These are phyloP conservation scores for Homarus gammarus DNA, from an alignment of 2,888 invertebrate species.

Conservation along the genomic window DNA sequence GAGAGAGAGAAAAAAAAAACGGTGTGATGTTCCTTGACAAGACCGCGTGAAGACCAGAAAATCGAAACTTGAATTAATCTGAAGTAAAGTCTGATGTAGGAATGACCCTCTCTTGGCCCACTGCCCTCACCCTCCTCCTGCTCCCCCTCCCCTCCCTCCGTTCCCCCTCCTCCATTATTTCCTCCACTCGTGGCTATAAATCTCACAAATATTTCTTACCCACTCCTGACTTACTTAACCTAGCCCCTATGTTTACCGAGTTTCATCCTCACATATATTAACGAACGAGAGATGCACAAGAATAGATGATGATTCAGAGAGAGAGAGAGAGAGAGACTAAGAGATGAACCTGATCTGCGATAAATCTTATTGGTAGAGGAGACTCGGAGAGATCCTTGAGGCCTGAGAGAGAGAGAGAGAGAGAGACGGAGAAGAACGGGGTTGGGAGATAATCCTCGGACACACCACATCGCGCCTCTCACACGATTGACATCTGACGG, in stretches of 20 bases:
- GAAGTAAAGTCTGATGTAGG: slow-evolving; percentile 48
- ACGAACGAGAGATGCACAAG: too few relatives aligned
- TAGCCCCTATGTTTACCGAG: neutral
- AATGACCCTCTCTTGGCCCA: neutral
- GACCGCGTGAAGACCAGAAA: slow-evolving; percentile 46
- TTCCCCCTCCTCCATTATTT: neutral
- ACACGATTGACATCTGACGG: slow-evolving; percentile 42
- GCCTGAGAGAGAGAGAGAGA: too few relatives aligned
- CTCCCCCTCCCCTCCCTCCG: neutral
- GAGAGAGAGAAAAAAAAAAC: neutral
- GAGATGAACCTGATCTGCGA: too few relatives aligned
- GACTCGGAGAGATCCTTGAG: too few relatives aligned
- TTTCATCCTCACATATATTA: neutral
- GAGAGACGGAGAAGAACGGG: slow-evolving; percentile 1
- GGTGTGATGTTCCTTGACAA: slow-evolving; percentile 2
- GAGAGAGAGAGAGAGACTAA: too few relatives aligned
- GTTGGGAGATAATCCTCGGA: slow-evolving; percentile 9
- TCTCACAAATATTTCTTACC: neutral
- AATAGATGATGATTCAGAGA: too few relatives aligned
- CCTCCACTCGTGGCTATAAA: neutral
- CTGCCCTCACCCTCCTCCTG: neutral
- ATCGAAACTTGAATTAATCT: slow-evolving; percentile 63
- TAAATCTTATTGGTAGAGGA: neutral
- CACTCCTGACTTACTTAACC: neutral
- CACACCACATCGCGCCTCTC: neutral